Conservation (phyloP, 1,140 invertebrate species). For the Carcinoscorpius rotundicauda region DNA sequence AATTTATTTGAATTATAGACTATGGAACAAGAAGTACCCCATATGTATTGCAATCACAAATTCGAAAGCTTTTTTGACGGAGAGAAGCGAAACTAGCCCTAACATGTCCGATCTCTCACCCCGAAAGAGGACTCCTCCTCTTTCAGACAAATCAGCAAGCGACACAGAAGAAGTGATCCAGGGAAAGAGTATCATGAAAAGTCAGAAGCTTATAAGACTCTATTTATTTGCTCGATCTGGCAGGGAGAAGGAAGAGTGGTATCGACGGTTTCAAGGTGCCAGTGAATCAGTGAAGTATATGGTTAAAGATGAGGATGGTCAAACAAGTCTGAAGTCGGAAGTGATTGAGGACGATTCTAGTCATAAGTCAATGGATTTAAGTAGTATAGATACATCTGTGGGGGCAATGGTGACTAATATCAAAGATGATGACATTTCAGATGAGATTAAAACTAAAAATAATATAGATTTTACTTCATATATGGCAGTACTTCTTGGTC, state of each 20-base stretch:
- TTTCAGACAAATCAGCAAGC: no score
- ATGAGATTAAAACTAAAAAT: no score
- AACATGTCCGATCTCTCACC: no score
- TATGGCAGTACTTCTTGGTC: neutral
- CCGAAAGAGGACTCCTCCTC: no score
- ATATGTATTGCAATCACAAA: constrained; percentile 50
- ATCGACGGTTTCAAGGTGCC: constrained; percentile 32
- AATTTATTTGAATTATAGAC: constrained; percentile 21
- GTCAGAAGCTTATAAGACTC: constrained; percentile 21
- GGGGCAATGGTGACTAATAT: neutral
- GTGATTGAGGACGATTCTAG: neutral
- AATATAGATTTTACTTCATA: neutral
- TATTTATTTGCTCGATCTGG: constrained; percentile 68
- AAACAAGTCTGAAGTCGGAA: neutral
- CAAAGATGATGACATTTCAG: no score
- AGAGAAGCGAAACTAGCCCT: no score
- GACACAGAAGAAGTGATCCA: no score
- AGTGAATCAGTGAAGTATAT: constrained; percentile 27
- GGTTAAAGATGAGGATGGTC: neutral
- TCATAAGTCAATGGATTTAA: neutral
- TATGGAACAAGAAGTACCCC: constrained; percentile 88
- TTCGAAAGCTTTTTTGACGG: no score
- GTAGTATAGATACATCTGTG: neutral
- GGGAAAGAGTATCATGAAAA: no score
- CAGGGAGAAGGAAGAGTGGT: constrained; percentile 84